Percentiles rank a stretch among this genome's conserved stretches.
Evolutionary conservation across 2,888 invertebrate species (phyloP).

Genomic region (Urechis unicinctus): DNA sequence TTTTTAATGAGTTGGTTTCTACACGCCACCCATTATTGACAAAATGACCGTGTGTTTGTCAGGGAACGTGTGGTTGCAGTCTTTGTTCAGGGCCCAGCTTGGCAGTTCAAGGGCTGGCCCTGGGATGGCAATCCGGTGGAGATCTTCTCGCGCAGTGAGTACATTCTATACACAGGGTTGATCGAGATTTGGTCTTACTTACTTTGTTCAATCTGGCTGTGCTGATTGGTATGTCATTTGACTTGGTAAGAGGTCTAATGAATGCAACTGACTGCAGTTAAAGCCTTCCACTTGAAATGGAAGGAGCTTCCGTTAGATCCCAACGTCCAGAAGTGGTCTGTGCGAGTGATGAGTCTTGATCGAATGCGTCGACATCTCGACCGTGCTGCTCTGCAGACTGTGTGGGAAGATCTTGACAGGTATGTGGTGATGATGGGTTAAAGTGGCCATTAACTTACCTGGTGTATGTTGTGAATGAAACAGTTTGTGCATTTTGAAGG

Average conservation of each 20-base stretch:
- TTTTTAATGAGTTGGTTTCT: neutral
- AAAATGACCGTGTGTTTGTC: slow-evolving; percentile 14
- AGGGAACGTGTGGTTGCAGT: slow-evolving; percentile 92
- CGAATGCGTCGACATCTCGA: slow-evolving; percentile 93
- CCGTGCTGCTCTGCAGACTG: slow-evolving; percentile 85
- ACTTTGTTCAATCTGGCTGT: neutral
- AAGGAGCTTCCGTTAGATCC: slow-evolving; percentile 90
- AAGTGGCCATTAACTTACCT: no score
- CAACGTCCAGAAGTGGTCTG: slow-evolving; percentile 96
- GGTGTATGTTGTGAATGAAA: no score
- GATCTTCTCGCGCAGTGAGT: slow-evolving; percentile 88
- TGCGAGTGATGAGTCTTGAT: slow-evolving; percentile 84
- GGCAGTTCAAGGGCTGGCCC: slow-evolving; percentile 99
- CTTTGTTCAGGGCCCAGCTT: slow-evolving; percentile 97
- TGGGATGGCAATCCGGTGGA: slow-evolving; percentile 97
- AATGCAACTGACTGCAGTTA: slow-evolving; percentile 73
- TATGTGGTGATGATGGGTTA: neutral
- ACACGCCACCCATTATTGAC: neutral
- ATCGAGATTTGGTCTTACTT: neutral
- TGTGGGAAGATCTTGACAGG: slow-evolving; percentile 89
- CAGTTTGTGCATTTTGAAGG: no score
- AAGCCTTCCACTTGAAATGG: slow-evolving; percentile 94
- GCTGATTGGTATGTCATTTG: no score
- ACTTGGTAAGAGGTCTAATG: no score
- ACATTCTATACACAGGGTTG: neutral